These are phyloP conservation scores for Ammodytes dubius DNA, from an alignment of 2,113 vertebrate species.

Conservation along the genomic window DNA sequence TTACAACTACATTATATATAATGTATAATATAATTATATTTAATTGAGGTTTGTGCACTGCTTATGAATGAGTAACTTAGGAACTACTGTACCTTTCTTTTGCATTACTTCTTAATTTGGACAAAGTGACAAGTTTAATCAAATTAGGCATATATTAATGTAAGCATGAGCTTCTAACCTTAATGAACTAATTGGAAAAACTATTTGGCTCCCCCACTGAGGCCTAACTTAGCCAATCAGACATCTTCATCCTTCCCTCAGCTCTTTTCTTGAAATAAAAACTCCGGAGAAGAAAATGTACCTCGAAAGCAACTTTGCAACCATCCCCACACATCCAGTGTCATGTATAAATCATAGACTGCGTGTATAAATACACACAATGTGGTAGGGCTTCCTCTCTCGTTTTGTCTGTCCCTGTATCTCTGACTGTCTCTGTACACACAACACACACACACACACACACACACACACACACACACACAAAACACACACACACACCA, in stretches of 20 bases:
- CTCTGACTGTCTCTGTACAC: conserved; percentile 12
- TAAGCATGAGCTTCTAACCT: background rate
- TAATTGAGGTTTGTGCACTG: background rate
- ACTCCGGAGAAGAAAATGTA: background rate
- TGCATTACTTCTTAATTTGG: background rate
- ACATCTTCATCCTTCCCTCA: background rate
- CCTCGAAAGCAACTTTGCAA: conserved; percentile 6
- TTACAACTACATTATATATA: background rate
- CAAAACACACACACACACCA: conserved; percentile 16
- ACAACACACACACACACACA: background rate
- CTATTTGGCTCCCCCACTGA: background rate
- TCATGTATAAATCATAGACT: background rate
- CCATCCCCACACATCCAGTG: background rate
- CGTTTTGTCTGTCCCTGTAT: conserved; percentile 2
- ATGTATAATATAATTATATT: background rate
- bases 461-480: conserved; percentile 24
- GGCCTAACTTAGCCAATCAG: background rate
- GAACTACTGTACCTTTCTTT: background rate
- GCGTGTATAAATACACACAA: conserved; percentile 25
- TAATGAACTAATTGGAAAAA: background rate
- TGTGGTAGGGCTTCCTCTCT: conserved; percentile 19
- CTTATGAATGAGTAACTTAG: background rate
- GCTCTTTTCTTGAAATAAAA: background rate
- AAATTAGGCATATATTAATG: background rate
- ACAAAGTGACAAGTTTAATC: background rate